These are phyloP conservation scores for Cynopterus sphinx DNA, from an alignment of 2,797 vertebrate species.

Conservation along the genomic window DNA sequence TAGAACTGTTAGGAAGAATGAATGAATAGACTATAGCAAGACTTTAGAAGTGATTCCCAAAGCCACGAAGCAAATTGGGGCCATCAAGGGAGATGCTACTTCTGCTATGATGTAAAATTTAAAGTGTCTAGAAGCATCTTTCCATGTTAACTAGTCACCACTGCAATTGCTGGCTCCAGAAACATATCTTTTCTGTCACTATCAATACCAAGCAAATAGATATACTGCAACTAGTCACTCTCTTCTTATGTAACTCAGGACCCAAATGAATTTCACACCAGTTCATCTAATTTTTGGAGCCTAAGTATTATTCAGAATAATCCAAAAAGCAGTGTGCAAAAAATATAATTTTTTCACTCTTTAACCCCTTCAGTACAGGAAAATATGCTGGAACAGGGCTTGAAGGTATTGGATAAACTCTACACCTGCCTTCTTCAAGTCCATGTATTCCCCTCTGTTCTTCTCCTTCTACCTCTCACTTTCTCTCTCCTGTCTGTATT, in stretches of 20 bases:
- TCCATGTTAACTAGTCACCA: not conserved
- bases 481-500: not conserved
- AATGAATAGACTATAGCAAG: not conserved
- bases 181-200: not conserved
- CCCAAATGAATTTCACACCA: not conserved
- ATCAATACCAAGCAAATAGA: not conserved
- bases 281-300: not conserved
- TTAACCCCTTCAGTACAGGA: not conserved
- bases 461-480: not conserved
- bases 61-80: not conserved
- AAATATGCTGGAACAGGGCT: too few relatives aligned
- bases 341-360: not conserved
- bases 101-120: not conserved
- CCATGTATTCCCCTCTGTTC: not conserved
- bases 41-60: not conserved
- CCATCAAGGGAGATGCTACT: not conserved
- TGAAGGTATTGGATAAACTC: not conserved
- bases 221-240: too few relatives aligned
- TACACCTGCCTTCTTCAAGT: not conserved
- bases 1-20: not conserved
- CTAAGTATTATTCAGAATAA: not conserved
- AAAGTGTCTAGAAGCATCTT: not conserved
- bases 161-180: not conserved
- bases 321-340: not conserved
- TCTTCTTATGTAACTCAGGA: not conserved